Evolutionary conservation across 2,888 invertebrate genomes (phyloP).

Genomic region (Lasioglossum lativentre): DNA sequence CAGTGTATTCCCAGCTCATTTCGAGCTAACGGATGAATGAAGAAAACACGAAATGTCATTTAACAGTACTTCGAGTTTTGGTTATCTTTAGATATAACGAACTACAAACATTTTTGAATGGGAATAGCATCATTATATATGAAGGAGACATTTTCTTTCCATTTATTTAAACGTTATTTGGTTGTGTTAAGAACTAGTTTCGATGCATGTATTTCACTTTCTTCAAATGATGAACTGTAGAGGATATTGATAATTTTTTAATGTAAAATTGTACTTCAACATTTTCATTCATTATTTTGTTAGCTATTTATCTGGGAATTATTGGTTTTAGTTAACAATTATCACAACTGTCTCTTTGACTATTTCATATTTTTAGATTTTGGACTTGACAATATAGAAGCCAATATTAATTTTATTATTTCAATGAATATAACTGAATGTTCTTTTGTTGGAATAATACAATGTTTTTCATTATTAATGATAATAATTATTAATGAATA

Average conservation of each 20-base stretch:
- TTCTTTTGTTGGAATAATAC: no score
- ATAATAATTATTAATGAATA: no score
- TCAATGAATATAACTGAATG: no score
- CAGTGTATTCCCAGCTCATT: background rate
- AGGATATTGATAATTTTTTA: background rate
- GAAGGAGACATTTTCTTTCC: background rate
- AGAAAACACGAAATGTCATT: constrained; percentile 3
- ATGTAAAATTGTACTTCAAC: no score
- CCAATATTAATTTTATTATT: background rate
- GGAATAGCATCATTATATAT: background rate
- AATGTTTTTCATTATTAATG: no score
- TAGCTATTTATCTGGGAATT: background rate
- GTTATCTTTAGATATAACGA: background rate
- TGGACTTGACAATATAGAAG: background rate
- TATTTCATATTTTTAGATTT: background rate
- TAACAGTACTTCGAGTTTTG: background rate
- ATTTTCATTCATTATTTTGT: background rate
- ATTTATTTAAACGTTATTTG: background rate
- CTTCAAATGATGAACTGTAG: background rate
- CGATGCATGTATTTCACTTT: background rate
- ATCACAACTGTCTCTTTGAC: background rate
- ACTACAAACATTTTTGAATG: background rate
- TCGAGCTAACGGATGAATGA: background rate
- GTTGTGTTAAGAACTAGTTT: background rate
- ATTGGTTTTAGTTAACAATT: background rate